Conservation (phyloP, 2,888 invertebrate genomes). For the Atethmia centrago region DNA sequence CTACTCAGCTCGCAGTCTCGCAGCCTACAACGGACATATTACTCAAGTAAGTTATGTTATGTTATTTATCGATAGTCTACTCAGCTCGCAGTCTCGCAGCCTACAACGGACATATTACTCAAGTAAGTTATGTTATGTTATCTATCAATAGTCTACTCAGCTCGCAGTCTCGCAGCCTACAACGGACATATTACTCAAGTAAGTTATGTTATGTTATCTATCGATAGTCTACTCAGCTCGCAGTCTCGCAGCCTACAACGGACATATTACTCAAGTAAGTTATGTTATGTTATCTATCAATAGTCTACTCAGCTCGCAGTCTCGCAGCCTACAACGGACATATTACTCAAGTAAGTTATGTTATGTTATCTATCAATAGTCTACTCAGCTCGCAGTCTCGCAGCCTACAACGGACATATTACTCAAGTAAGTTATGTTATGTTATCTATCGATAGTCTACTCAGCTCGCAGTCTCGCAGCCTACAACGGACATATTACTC, state of each 20-base stretch:
- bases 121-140: no score
- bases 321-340: neutral
- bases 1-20: neutral
- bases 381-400: neutral
- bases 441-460: no score
- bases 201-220: no score
- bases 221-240: neutral
- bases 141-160: no score
- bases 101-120: neutral
- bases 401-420: neutral
- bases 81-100: neutral
- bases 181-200: neutral
- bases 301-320: neutral
- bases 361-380: no score
- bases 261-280: neutral
- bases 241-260: neutral
- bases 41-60: slow-evolving; percentile 6
- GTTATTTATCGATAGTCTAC: no score
- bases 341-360: neutral
- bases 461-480: neutral
- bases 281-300: no score
- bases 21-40: neutral
- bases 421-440: slow-evolving; percentile 6
- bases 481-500: neutral
- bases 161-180: neutral